Base-by-base conservation (phyloP, 2,797 vertebrate genomes). In the Hyperoplus immaculatus region DNA sequence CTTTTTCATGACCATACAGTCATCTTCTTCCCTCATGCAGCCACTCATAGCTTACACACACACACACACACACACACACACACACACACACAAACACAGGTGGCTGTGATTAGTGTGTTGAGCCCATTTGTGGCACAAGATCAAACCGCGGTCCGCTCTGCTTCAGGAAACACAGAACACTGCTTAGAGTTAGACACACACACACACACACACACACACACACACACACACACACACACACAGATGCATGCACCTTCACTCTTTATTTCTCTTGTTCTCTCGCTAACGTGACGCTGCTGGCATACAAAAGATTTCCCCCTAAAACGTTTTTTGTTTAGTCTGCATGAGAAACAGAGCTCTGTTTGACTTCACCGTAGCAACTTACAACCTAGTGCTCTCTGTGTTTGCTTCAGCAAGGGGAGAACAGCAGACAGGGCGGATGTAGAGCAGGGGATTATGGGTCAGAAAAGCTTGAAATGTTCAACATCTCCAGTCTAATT, bases 31-130 rank as follows among this genome's bases (percentile, higher is more conserved):
- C 63, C 63, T 76, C 59, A 69, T 69, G n/a, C 49, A 81, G 43
- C 39, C 64, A 66, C 68, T 77, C 70, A 56, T 50, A 69, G 64
- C 56, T 55, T 62, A 29, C 29, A 29, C 29, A 29, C 29, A 29
- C 29, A 29, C 29, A 29, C 29, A 29, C 29, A 29, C 29, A 15
- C 77, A 54, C 56, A 57, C 58, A 73, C 82, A 62, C 80, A 62
- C 45, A 74, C 53, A 50, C 59, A 66, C 64, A 82, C 72, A 75
- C 74, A 73, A 69, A 82, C 86, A 88, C 94, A 95, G 93, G 93
- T 94, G 94, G 94, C 82, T 90, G 81, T 93, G 93, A 94, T 95
- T 94, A 94, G 84, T 75, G 69, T 80, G 70, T 83, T 69, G 86
- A 95, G 88, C 87, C 87, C 83, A 72, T 88, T 91, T 83, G 78